Evolutionary conservation across 2,797 vertebrate genomes (phyloP).

Genomic region (Selene dorsalis): DNA sequence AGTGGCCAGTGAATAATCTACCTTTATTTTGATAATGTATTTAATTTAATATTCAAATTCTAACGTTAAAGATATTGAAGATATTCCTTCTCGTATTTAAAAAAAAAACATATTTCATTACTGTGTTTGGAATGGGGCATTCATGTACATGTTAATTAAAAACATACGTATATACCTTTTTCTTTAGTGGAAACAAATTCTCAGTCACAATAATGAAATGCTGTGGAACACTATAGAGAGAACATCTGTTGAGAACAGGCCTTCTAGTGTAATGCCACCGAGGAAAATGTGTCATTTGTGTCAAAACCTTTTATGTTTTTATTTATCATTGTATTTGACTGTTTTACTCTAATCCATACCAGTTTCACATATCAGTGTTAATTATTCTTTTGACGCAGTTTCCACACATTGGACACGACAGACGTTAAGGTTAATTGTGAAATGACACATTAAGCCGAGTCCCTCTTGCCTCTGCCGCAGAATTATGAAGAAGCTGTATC

Average conservation of each 20-base stretch:
- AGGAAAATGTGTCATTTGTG: neutral
- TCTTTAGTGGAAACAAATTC: too few species aligned
- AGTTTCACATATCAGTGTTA: neutral
- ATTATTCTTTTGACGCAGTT: constrained; percentile 22
- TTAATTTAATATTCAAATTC: neutral
- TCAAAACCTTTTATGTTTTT: neutral
- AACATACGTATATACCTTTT: too few species aligned
- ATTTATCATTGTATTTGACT: neutral
- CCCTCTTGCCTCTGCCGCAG: constrained; percentile 16
- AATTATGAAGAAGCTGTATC: constrained; percentile 54
- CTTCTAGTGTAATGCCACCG: too few species aligned
- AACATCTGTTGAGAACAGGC: neutral
- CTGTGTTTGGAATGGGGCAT: neutral
- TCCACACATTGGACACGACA: constrained; percentile 5
- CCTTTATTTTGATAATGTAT: too few species aligned
- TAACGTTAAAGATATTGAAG: neutral
- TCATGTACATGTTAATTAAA: neutral
- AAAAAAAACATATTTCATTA: neutral
- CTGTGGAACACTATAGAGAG: neutral
- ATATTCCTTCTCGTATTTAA: too few species aligned
- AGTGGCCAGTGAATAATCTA: neutral
- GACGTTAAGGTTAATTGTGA: constrained; percentile 46
- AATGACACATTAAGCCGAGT: constrained; percentile 56
- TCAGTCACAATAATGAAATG: neutral
- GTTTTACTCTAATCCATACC: neutral